These are phyloP conservation scores for Drosophila rellima DNA, from an alignment of 2,888 invertebrate species.

Conservation along the genomic window DNA sequence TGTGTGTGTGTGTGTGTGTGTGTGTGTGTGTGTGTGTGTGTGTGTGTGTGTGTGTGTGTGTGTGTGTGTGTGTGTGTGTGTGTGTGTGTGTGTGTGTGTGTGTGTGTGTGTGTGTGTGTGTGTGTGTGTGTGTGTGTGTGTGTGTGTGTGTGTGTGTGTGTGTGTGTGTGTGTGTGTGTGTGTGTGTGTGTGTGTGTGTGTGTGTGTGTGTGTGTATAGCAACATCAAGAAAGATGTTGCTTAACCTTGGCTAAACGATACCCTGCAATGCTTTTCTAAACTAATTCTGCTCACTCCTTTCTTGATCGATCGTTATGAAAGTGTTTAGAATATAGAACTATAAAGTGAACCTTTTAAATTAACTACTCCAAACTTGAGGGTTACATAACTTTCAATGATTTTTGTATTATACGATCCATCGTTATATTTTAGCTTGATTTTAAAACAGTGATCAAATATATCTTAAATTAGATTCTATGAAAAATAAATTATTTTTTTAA, in stretches of 20 bases:
- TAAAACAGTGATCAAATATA: too few relatives aligned
- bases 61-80: constrained; percentile 12
- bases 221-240: background rate
- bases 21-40: background rate
- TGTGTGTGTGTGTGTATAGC: constrained; percentile 15
- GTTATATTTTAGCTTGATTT: too few relatives aligned
- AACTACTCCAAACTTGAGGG: too few relatives aligned
- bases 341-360: too few relatives aligned
- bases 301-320: too few relatives aligned
- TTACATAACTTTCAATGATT: too few relatives aligned
- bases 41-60: constrained; percentile 1
- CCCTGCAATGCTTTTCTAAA: background rate
- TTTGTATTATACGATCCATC: too few relatives aligned
- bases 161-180: background rate
- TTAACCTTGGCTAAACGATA: background rate
- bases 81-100: background rate
- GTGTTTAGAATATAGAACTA: too few relatives aligned
- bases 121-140: constrained; percentile 12
- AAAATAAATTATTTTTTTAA: too few relatives aligned
- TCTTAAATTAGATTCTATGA: too few relatives aligned
- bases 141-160: constrained; percentile 2
- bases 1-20: constrained; percentile 17
- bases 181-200: constrained; percentile 12
- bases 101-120: background rate
- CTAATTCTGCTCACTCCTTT: background rate